phyloP scores from a whole-genome alignment of 2,797 vertebrate genomes.

The Enteromius afrohamiltoni region DNA sequence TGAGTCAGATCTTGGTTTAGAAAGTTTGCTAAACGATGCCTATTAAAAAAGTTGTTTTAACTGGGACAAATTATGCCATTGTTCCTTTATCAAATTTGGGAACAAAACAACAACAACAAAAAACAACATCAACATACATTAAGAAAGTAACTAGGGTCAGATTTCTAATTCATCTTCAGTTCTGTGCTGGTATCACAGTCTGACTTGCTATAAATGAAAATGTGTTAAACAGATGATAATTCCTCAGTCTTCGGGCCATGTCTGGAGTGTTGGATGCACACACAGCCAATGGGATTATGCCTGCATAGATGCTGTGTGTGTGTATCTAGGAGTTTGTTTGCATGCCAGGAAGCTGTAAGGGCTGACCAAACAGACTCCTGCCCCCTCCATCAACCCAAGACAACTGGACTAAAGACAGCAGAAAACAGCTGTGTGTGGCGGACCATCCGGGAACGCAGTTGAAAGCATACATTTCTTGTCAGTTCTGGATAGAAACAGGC shows the following conservation, averaged over 20 bases:
- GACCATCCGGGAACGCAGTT: not conserved
- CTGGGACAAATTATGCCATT: not conserved
- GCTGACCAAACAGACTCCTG: not conserved
- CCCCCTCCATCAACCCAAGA: not conserved
- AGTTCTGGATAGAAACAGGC: not conserved
- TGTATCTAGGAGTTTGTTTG: not conserved
- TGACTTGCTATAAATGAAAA: not conserved
- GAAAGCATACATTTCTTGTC: conserved; percentile 1
- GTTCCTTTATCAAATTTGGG: not conserved
- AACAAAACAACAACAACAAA: not conserved
- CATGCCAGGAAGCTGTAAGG: not conserved
- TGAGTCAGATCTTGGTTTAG: not conserved
- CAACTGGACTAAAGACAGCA: conserved; percentile 13
- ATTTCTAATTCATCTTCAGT: not conserved
- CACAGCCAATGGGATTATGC: conserved; percentile 16
- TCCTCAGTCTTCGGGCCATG: conserved; percentile 4
- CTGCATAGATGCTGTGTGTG: conserved; percentile 6
- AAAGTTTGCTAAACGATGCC: not conserved
- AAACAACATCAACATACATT: not conserved
- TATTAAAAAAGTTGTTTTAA: not conserved
- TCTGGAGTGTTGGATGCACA: conserved; percentile 5
- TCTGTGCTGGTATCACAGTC: not conserved
- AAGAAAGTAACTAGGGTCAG: not conserved
- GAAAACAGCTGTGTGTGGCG: not conserved
- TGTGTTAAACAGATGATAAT: conserved; percentile 23